Percentiles rank a stretch among this genome's conserved stretches.
These are phyloP conservation scores for Atopsyche davidsoni DNA, from an alignment of 1,140 invertebrate genomes.

Conservation along the genomic window DNA sequence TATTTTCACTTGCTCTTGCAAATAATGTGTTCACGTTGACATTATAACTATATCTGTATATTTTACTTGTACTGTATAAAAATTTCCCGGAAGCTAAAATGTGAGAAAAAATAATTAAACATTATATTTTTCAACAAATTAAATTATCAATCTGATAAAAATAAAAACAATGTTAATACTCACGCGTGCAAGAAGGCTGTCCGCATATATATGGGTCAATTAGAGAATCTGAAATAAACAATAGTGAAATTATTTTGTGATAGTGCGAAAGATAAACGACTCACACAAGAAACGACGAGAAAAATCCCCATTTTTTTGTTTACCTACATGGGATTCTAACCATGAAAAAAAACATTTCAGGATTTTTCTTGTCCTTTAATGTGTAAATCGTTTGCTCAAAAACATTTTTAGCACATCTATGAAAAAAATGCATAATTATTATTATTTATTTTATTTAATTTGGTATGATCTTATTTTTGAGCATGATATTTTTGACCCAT, in stretches of 20 bases:
- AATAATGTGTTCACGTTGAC: slow-evolving; percentile 59
- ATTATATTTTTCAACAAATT: slow-evolving; percentile 3
- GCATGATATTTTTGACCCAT: not conserved
- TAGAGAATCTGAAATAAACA: slow-evolving; percentile 52
- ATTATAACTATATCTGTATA: slow-evolving; percentile 60
- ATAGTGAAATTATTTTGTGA: no score
- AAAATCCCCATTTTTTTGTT: no score
- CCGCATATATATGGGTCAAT: slow-evolving; percentile 62
- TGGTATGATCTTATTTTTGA: not conserved
- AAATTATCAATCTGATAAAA: slow-evolving; percentile 12
- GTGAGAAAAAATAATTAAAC: slow-evolving; percentile 16
- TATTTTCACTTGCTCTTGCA: slow-evolving; percentile 59
- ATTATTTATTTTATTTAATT: not conserved
- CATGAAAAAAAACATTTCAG: no score
- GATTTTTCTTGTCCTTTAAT: no score
- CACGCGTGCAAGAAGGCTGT: slow-evolving; percentile 53
- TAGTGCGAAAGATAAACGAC: no score
- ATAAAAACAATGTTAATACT: slow-evolving; percentile 30
- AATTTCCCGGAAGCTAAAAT: slow-evolving; percentile 55
- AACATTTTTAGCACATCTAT: no score
- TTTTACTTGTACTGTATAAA: slow-evolving; percentile 48
- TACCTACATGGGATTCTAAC: no score
- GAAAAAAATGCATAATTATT: slow-evolving; percentile 5
- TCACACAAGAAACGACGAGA: no score
- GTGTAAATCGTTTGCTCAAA: no score